Evolutionary conservation across 2,797 vertebrate genomes (phyloP), one percentile per base, ranked within the genome.

Genomic region (Coracias cyanogaster): DNA sequence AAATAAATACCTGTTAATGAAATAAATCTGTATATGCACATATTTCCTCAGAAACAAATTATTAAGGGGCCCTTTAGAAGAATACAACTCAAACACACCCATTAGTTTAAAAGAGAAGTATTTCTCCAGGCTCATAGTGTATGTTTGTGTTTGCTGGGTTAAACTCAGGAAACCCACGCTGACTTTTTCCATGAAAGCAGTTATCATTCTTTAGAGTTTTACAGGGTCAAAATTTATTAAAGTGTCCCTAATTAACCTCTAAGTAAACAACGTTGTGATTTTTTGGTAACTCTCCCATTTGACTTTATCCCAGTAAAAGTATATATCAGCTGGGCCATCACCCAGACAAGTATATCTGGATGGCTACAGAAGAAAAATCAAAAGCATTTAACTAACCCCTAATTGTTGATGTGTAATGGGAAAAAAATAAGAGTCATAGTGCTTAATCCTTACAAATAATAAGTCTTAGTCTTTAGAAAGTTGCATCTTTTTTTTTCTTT

Each of bases 1-100:
- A 98, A 98, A 98, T 98, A 98, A 98, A 97, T 98, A 98, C 97
- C 96, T 98, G 97, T 95, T 98, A 98, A 98, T 98, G 96, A 98
- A 98, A 98, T 98, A 98, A 98, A 98, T 98, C 97, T 98, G 97
- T 97, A 97, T 97, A 97, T 95, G 82, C 96, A 98, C 97, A 94
- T 94, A 96, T 97, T 98, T 98, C 95, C 96, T 97, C 70, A 84
- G 92, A 95, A 97, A 96, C 95, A 97, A 98, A 97, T 96, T 97
- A 97, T 96, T 95, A 95, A 84, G 72, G 94, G 93, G 73, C 76
- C 71, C 73, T 96, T 96, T 93, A 94, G 94, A 93, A 96, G 89
- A 96, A 73, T 52, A 91, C 9, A 11, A 74, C 82, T 94, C 90
- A 92, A 95, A 85, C 45, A 69, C 60, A 96, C 60, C 90, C 83